A percentile compares a stretch with the other conserved stretches of the same genome.
Evolutionary conservation across 2,888 invertebrate genomes (phyloP).

Genomic region (Lasioglossum leucozonium): DNA sequence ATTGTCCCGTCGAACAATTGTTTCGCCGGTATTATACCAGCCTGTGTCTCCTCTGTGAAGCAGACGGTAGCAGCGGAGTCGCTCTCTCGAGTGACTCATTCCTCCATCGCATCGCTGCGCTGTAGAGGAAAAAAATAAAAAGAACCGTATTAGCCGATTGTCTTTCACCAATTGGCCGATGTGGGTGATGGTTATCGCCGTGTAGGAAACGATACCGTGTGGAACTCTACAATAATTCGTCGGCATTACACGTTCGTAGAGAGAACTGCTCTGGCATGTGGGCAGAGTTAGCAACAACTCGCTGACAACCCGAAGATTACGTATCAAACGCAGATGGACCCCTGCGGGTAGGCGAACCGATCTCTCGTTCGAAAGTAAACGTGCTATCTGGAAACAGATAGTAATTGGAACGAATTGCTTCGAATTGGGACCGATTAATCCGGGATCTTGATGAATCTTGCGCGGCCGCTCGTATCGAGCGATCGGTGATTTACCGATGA

Average conservation of each 20-base stretch:
- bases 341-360: constrained; percentile 74
- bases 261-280: constrained; percentile 44
- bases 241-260: constrained; percentile 48
- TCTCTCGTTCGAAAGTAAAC: constrained; percentile 58
- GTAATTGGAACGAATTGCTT: constrained; percentile 71
- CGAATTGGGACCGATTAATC: constrained; percentile 70
- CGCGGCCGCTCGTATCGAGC: constrained; percentile 49
- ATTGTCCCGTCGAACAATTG: constrained; percentile 75
- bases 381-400: constrained; percentile 72
- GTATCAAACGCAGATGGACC: constrained; percentile 67
- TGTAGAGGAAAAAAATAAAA: constrained; percentile 74
- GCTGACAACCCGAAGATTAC: constrained; percentile 16
- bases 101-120: constrained; percentile 77
- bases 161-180: constrained; percentile 81
- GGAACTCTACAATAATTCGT: constrained; percentile 53
- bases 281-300: constrained; percentile 43
- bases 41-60: constrained; percentile 31
- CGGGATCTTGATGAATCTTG: constrained; percentile 63
- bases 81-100: constrained; percentile 77
- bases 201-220: constrained; percentile 62
- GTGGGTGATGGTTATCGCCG: constrained; percentile 78
- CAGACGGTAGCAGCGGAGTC: constrained; percentile 44
- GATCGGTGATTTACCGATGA: constrained; percentile 59
- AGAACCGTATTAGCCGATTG: constrained; percentile 80
- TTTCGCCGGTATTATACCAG: constrained; percentile 71